These are phyloP conservation scores for Antitype chi DNA, from an alignment of 2,888 invertebrate genomes.

Conservation along the genomic window DNA sequence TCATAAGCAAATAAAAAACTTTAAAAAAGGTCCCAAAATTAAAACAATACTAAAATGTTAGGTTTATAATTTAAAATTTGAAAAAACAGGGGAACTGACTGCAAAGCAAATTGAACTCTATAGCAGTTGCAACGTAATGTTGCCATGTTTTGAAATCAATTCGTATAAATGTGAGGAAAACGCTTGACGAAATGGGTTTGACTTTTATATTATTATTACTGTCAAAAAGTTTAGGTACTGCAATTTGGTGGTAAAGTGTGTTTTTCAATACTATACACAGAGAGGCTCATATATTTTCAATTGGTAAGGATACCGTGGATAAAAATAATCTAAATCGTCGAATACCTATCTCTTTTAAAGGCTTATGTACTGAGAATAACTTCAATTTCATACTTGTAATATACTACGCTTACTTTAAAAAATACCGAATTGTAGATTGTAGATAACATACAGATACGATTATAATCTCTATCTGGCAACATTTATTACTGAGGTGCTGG, in stretches of 20 bases:
- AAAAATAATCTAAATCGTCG: neutral
- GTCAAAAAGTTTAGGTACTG: neutral
- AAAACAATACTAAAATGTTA: neutral
- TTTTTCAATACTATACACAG: neutral
- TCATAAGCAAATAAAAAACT: too few species aligned
- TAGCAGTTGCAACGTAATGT: conserved; percentile 19
- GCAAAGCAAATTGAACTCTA: neutral
- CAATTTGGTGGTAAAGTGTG: neutral
- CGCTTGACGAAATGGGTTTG: neutral
- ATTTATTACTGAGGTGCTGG: conserved; percentile 25
- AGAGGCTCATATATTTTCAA: neutral
- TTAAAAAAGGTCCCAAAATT: neutral
- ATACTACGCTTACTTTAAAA: neutral
- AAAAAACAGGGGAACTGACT: neutral
- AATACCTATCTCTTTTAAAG: neutral
- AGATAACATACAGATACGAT: conserved; percentile 12
- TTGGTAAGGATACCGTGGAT: neutral
- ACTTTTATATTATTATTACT: neutral
- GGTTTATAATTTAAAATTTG: neutral
- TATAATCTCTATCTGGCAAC: conserved; percentile 51
- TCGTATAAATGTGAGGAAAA: neutral
- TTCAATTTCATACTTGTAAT: neutral
- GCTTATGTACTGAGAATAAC: neutral
- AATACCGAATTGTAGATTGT: neutral
- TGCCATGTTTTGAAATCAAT: conserved; percentile 17